Base-by-base conservation (phyloP, 2,797 vertebrate genomes). In the Karalla daura region DNA sequence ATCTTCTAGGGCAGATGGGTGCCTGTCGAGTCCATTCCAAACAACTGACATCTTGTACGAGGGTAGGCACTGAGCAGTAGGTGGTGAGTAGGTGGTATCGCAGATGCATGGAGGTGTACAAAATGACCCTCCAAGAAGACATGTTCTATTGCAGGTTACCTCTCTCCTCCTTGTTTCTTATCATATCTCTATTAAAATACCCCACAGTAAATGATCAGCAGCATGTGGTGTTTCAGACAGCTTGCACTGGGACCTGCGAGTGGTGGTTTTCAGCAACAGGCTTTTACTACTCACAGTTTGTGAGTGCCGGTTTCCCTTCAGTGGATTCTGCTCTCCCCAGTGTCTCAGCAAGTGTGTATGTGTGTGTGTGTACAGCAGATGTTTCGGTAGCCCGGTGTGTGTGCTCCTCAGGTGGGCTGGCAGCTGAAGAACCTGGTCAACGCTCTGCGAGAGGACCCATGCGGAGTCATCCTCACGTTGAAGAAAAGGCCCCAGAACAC, bases 401-500 rank as follows among this genome's bases (percentile, higher is more conserved):
- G 47, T 84, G 56, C 41, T 85, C 60, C n/a, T 61, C 74, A 96
- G 95, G 95, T 96, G 84, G 95, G 96, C 84, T 96, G 95, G 96
- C 95, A 96, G 89, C 86, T 97, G 89, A 96, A 95, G 91, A 96
- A 95, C 87, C 85, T 96, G 36, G 95, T 96, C 51, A 96, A 95
- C 49, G 95, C 95, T 14, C 71, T 96, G 81, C 92, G 95, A 66
- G 95, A 96, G 86, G 95, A 96, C 85, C 95, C 95, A 9, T 95
- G 92, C 0, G 95, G 95, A 35, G 95, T 96, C 74, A 96, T 95
- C 82, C 90, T 97, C 88, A 96, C 95, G 1, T 84, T 96, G 88
- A 96, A 97, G 88, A 95, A 96, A 74, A 91, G 95, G 43, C 96
- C 95, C 18, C 95, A 96, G 90, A 96, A 95, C 62, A 96, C 94